A percentile compares a stretch with the other conserved stretches of the same genome.
phyloP scores from a whole-genome alignment of 2,888 invertebrate genomes.

The Syritta pipiens region DNA sequence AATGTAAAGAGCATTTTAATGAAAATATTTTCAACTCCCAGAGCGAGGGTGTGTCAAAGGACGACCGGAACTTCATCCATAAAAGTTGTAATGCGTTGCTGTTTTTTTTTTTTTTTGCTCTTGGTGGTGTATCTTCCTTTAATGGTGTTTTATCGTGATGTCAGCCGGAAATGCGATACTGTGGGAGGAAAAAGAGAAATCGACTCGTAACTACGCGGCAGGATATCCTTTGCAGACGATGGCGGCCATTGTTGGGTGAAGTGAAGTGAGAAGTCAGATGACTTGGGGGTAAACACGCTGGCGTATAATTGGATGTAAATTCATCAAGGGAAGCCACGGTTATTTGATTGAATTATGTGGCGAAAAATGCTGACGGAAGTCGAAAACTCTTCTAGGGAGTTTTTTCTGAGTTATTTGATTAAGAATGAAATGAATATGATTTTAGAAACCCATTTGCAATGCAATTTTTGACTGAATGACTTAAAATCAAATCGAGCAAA shows the following conservation, averaged over 20 bases:
- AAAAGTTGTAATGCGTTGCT: slow-evolving; percentile 40
- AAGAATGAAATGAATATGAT: no score
- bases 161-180: slow-evolving; percentile 25
- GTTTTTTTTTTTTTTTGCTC: slow-evolving; percentile 11
- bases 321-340: not conserved
- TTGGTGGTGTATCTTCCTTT: slow-evolving; percentile 12
- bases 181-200: slow-evolving; percentile 2
- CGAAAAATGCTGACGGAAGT: no score
- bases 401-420: no score
- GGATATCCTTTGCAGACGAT: slow-evolving; percentile 39
- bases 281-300: slow-evolving; percentile 18
- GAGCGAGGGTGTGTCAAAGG: slow-evolving; percentile 17
- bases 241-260: slow-evolving; percentile 7
- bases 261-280: slow-evolving; percentile 17
- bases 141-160: slow-evolving; percentile 37
- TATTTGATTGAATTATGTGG: slow-evolving; percentile 5
- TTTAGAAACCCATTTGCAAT: no score
- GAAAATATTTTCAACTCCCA: slow-evolving; percentile 49
- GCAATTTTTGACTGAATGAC: no score
- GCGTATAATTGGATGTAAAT: slow-evolving; percentile 14
- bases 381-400: no score
- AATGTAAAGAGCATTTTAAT: slow-evolving; percentile 57
- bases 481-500: no score
- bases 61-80: slow-evolving; percentile 54
- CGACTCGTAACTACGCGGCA: slow-evolving; percentile 13